These are phyloP conservation scores for Indicator indicator DNA, from an alignment of 2,113 vertebrate species.

Conservation along the genomic window DNA sequence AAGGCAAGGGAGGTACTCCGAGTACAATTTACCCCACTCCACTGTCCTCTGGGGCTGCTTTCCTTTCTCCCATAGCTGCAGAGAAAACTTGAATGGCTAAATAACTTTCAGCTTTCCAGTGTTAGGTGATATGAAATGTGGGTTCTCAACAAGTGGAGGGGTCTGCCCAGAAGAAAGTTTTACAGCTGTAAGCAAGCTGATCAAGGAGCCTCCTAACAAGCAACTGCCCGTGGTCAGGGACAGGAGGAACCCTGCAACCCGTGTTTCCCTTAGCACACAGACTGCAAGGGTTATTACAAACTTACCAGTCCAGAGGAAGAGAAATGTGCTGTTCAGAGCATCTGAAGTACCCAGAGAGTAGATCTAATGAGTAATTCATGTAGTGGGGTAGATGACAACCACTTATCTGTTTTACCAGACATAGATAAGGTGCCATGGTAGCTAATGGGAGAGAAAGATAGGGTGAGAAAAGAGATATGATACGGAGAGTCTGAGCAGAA, in stretches of 20 bases:
- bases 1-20: not conserved
- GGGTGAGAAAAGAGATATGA: not conserved
- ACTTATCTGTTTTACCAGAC: slow-evolving; percentile 21
- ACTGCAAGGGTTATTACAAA: not conserved
- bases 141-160: not conserved
- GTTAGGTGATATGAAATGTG: not conserved
- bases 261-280: not conserved
- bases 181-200: not conserved
- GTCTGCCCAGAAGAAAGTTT: not conserved
- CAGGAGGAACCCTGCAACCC: not conserved
- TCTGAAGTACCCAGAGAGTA: not conserved
- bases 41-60: not conserved
- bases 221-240: not conserved
- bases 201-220: not conserved
- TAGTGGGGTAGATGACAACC: not conserved
- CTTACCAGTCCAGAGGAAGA: not conserved
- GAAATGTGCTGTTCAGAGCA: not conserved
- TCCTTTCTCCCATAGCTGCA: not conserved
- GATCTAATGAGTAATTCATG: not conserved
- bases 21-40: fast-evolving
- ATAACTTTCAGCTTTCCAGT: not conserved
- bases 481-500: slow-evolving; percentile 7
- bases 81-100: not conserved
- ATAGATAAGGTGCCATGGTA: not conserved
- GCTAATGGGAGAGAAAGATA: slow-evolving; percentile 15